A percentile compares a stretch with the other conserved stretches of the same genome.
phyloP scores from a whole-genome alignment of 2,888 invertebrate species.

The Hermodice carunculata region DNA sequence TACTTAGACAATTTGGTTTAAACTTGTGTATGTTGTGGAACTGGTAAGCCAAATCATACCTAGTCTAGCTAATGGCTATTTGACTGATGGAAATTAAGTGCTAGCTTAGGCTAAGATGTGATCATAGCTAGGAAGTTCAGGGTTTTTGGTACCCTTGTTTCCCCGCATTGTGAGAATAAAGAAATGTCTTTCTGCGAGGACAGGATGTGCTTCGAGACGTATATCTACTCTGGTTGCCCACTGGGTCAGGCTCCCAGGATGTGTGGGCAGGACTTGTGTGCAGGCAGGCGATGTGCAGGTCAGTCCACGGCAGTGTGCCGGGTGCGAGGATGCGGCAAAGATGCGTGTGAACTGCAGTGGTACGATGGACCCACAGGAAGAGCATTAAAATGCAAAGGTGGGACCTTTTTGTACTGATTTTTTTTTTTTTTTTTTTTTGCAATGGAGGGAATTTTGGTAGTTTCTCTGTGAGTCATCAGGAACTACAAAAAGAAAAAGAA shows the following conservation, averaged over 20 bases:
- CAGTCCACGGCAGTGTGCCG: constrained; percentile 56
- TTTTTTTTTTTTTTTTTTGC: too few relatives aligned
- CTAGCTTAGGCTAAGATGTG: too few relatives aligned
- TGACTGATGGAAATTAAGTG: too few relatives aligned
- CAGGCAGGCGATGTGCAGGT: constrained; percentile 50
- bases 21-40: too few relatives aligned
- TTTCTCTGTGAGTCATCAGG: too few relatives aligned
- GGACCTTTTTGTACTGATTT: neutral
- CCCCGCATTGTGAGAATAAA: neutral
- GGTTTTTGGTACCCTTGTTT: neutral
- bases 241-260: constrained; percentile 51
- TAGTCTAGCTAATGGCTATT: too few relatives aligned
- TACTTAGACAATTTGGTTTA: too few relatives aligned
- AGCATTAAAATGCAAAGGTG: constrained; percentile 49
- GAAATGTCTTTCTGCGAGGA: neutral
- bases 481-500: too few relatives aligned
- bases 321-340: constrained; percentile 53
- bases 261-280: constrained; percentile 54
- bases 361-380: constrained; percentile 54
- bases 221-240: constrained; percentile 55
- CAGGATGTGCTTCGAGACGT: constrained; percentile 57
- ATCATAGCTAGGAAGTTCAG: too few relatives aligned
- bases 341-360: constrained; percentile 52
- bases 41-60: too few relatives aligned
- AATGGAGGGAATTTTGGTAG: too few relatives aligned